These are phyloP conservation scores for Bombus pyrosoma DNA, from an alignment of 1,140 invertebrate genomes.

Conservation along the genomic window DNA sequence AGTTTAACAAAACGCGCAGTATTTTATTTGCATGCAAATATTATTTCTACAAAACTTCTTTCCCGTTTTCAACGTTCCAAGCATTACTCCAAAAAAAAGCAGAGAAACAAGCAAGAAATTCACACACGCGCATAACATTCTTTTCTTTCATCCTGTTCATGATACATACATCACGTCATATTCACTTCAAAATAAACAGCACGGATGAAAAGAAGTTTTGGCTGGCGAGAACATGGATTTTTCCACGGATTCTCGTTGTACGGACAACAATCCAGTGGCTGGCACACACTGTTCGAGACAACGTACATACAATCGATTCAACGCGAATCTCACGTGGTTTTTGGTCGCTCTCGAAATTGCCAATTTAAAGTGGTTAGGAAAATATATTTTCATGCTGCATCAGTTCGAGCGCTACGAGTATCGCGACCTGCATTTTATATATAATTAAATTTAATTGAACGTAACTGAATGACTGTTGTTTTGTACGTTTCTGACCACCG, in stretches of 20 bases:
- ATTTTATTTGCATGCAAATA: neutral
- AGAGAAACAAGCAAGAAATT: too few species aligned
- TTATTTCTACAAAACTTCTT: neutral
- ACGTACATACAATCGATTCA: conserved; percentile 30
- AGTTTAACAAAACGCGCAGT: neutral
- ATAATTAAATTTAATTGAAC: conserved; percentile 56
- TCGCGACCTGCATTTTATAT: conserved; percentile 11
- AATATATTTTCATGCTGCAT: conserved; percentile 11
- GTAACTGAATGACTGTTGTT: conserved; percentile 28
- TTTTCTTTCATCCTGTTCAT: neutral
- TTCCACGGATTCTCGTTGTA: neutral
- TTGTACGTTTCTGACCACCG: neutral
- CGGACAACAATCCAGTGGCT: conserved; percentile 43
- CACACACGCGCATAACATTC: neutral
- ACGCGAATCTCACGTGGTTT: conserved; percentile 29
- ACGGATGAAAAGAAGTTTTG: conserved; percentile 38
- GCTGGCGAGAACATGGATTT: conserved; percentile 12
- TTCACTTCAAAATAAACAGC: conserved; percentile 38
- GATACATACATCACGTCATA: neutral
- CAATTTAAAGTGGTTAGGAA: conserved; percentile 30
- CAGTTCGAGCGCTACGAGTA: neutral
- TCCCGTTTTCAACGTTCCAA: neutral
- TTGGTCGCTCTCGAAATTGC: conserved; percentile 28
- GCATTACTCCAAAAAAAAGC: too few species aligned
- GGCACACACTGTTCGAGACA: neutral